A percentile compares a stretch with the other conserved stretches of the same genome.
Evolutionary conservation across 1,140 invertebrate species (phyloP).

Genomic region (Lordiphosa collinella): DNA sequence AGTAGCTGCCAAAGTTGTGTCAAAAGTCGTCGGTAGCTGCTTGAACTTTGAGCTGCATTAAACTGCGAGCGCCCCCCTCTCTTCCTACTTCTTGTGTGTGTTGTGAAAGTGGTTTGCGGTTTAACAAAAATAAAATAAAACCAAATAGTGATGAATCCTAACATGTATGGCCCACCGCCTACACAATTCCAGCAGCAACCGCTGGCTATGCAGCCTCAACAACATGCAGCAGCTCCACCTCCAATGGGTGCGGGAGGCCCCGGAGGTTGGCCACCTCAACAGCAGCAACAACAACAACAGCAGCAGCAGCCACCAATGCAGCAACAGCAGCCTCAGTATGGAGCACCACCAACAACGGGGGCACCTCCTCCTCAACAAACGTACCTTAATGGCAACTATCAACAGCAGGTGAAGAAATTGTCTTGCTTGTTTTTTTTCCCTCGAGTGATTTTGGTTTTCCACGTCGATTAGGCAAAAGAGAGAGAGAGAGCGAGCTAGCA

Average conservation of each 20-base stretch:
- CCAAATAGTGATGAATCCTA: constrained; percentile 53
- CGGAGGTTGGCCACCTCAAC: constrained; percentile 62
- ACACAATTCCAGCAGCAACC: constrained; percentile 54
- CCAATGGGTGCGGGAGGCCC: constrained; percentile 15
- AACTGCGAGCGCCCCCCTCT: constrained; percentile 6
- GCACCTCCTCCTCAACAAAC: constrained; percentile 37
- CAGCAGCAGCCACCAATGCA: constrained; percentile 29
- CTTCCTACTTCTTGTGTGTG: constrained; percentile 14
- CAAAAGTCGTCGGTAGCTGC: constrained; percentile 23
- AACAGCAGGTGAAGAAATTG: constrained; percentile 64
- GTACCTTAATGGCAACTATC: constrained; percentile 72
- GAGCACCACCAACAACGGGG: constrained; percentile 46
- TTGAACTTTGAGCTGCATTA: constrained; percentile 61
- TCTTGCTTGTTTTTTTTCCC: neutral
- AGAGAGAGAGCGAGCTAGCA: neutral
- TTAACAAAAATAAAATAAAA: constrained; percentile 1
- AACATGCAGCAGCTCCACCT: constrained; percentile 54
- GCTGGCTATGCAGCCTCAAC: constrained; percentile 28
- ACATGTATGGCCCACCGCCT: constrained; percentile 63
- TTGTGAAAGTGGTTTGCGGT: constrained; percentile 60
- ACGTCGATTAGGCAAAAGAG: neutral
- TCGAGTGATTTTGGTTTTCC: too few species aligned
- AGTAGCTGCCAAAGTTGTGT: constrained; percentile 15
- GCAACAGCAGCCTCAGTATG: constrained; percentile 56
- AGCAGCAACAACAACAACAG: constrained; percentile 40